These are phyloP conservation scores for Hydra vulgaris DNA, from an alignment of 30 jellyfish, hydroid and myxozoan genomes.

Conservation along the genomic window DNA sequence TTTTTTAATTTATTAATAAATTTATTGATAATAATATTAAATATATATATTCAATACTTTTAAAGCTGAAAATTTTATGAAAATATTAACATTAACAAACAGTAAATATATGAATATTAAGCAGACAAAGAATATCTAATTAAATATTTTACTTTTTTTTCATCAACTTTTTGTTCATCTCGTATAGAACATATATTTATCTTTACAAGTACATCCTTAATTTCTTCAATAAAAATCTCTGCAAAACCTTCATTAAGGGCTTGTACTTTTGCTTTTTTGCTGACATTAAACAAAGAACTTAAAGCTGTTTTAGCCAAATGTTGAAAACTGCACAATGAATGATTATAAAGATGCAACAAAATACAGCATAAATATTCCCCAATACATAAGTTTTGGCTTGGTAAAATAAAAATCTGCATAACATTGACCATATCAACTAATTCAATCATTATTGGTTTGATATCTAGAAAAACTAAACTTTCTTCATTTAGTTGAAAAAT, in stretches of 20 bases:
- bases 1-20: no score
- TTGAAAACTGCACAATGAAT: neutral
- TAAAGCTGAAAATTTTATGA: no score
- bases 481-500: neutral
- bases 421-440: neutral
- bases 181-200: constrained; percentile 21
- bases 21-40: no score
- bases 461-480: neutral
- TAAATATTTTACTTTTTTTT: neutral
- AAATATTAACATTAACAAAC: no score
- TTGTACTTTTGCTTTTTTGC: constrained; percentile 16
- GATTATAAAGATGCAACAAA: neutral
- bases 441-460: neutral
- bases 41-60: no score
- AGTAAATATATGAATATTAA: no score
- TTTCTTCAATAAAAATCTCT: constrained; percentile 48
- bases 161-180: neutral
- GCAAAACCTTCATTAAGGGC: constrained; percentile 53
- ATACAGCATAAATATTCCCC: constrained; percentile 6
- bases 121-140: no score
- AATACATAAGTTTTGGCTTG: neutral
- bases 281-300: constrained; percentile 13
- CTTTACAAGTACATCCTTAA: constrained; percentile 54
- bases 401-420: neutral
- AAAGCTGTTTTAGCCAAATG: neutral